A percentile compares a stretch with the other conserved stretches of the same genome.
phyloP scores from a whole-genome alignment of 2,113 vertebrate genomes.

The Acrocephalus kingi region DNA sequence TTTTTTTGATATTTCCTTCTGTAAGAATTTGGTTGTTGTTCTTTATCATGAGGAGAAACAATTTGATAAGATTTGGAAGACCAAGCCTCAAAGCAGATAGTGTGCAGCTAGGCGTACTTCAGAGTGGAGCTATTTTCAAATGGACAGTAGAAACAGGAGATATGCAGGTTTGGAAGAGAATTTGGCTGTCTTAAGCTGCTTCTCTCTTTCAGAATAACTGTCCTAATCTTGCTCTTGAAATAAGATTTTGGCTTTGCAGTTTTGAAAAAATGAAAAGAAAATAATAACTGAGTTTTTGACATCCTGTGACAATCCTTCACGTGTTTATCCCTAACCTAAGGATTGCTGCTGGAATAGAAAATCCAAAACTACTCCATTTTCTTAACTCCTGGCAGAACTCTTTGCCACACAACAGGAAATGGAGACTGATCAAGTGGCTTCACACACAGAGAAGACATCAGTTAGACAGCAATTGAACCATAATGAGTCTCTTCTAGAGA shows the following conservation, averaged over 20 bases:
- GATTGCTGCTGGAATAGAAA: neutral
- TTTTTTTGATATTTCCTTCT: neutral
- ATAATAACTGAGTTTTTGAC: neutral
- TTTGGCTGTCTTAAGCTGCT: too few relatives aligned
- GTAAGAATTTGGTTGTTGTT: neutral
- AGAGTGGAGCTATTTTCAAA: too few relatives aligned
- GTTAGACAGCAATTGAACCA: neutral
- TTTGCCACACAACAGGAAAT: neutral
- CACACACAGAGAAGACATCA: neutral
- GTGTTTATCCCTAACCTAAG: neutral
- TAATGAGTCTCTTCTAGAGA: neutral
- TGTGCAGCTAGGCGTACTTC: too few relatives aligned
- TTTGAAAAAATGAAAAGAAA: neutral
- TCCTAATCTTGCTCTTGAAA: too few relatives aligned
- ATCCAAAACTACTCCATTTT: neutral
- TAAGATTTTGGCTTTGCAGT: too few relatives aligned
- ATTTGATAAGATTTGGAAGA: too few relatives aligned
- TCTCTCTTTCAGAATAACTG: too few relatives aligned
- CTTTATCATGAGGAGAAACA: neutral
- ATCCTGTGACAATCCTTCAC: neutral
- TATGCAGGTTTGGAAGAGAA: too few relatives aligned
- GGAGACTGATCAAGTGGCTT: neutral
- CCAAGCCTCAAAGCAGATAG: too few relatives aligned
- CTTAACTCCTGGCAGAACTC: neutral
- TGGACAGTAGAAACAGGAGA: too few relatives aligned